Evolutionary conservation across 2,113 vertebrate species (phyloP).

Genomic region (Mesitornis unicolor): DNA sequence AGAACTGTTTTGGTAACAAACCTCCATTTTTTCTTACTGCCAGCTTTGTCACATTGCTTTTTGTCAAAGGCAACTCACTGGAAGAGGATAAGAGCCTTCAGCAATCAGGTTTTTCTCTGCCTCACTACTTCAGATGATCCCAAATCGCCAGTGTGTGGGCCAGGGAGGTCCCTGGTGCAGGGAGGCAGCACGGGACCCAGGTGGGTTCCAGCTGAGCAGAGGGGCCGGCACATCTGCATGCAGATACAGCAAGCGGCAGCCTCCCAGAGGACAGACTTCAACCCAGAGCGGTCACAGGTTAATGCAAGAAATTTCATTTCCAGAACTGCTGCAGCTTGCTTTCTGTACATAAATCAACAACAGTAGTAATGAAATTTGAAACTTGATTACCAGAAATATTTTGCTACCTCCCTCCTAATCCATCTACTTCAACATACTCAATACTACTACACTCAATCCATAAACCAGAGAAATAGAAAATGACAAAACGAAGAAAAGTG

Average conservation of each 20-base stretch:
- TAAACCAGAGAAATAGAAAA: not conserved
- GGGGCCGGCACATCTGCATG: not conserved
- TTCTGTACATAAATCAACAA: not conserved
- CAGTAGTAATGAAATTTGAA: not conserved
- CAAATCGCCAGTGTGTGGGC: accelerated
- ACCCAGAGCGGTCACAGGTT: not conserved
- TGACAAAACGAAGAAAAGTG: not conserved
- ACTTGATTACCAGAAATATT: not conserved
- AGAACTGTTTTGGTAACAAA: not conserved
- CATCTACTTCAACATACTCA: not conserved
- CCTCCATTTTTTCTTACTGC: not conserved
- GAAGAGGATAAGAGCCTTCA: not conserved
- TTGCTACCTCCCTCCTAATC: not conserved
- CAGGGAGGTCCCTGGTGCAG: not conserved
- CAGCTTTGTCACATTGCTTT: not conserved
- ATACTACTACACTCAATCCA: not conserved
- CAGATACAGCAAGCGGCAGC: accelerated
- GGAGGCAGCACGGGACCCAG: not conserved
- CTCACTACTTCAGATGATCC: not conserved
- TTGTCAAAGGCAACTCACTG: not conserved
- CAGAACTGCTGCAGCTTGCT: not conserved
- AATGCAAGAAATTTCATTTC: not conserved
- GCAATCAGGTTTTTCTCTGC: not conserved
- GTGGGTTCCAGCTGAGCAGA: not conserved
- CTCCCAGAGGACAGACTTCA: not conserved